Percentiles rank a stretch among this genome's conserved stretches.
Evolutionary conservation across 2,888 invertebrate genomes (phyloP).

Genomic region (Oscheius sp.): DNA sequence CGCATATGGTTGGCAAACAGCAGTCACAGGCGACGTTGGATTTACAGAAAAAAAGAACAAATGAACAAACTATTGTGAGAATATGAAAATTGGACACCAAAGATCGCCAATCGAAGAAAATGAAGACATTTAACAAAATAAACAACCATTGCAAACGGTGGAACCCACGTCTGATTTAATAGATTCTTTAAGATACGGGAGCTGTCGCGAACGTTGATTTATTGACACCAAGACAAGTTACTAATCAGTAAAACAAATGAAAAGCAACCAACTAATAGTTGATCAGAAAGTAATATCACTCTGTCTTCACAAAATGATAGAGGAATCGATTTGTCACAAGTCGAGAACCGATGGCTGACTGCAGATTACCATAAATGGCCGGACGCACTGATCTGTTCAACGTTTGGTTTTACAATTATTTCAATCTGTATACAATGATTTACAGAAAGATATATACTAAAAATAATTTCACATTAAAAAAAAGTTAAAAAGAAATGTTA

Average conservation of each 20-base stretch:
- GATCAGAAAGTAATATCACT: too few relatives aligned
- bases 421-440: too few relatives aligned
- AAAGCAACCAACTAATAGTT: not conserved
- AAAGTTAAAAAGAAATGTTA: too few relatives aligned
- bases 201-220: not conserved
- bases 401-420: conserved; percentile 15
- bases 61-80: not conserved
- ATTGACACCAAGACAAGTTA: not conserved
- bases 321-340: conserved; percentile 4
- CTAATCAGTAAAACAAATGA: not conserved
- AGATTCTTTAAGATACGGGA: too few relatives aligned
- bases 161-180: too few relatives aligned
- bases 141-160: too few relatives aligned
- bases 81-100: not conserved
- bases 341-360: not conserved
- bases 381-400: conserved; percentile 17
- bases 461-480: too few relatives aligned
- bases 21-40: not conserved
- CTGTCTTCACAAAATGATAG: too few relatives aligned
- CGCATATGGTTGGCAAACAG: conserved; percentile 18
- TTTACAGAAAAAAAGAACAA: not conserved
- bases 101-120: too few relatives aligned
- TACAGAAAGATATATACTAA: too few relatives aligned
- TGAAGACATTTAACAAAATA: too few relatives aligned
- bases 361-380: conserved; percentile 17